Evolutionary conservation across 2,113 vertebrate genomes (phyloP).

Genomic region (Aldabrachelys gigantea): DNA sequence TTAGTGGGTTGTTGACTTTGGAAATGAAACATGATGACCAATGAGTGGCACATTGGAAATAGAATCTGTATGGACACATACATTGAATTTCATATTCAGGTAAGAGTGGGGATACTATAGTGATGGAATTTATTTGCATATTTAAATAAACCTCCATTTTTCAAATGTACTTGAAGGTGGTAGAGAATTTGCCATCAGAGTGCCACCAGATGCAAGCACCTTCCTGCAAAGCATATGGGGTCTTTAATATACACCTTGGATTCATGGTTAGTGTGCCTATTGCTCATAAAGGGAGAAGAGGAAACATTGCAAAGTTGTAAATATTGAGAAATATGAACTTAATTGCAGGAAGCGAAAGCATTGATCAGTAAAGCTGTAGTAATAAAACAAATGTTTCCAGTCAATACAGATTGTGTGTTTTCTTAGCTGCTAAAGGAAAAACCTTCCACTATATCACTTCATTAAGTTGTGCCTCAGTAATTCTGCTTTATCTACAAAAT

Average conservation of each 20-base stretch:
- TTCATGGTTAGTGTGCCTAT: not conserved
- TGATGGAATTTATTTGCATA: not conserved
- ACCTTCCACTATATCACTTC: not conserved
- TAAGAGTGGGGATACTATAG: not conserved
- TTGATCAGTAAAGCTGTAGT: conserved; percentile 5
- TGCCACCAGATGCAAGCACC: conserved; percentile 4
- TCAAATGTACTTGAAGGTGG: not conserved
- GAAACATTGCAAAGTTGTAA: not conserved
- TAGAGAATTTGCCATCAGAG: not conserved
- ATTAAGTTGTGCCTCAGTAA: not conserved
- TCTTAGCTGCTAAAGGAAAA: conserved; percentile 38
- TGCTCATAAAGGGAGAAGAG: conserved; percentile 4
- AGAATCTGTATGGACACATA: not conserved
- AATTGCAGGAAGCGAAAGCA: not conserved
- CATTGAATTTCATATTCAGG: not conserved
- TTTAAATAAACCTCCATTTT: not conserved
- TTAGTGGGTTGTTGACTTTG: not conserved
- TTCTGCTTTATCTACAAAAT: not conserved
- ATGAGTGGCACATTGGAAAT: not conserved
- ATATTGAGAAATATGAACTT: not conserved
- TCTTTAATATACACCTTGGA: not conserved
- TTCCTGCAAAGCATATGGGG: not conserved
- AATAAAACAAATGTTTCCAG: not conserved
- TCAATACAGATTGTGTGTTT: not conserved
- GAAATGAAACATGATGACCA: not conserved